A percentile compares a stretch with the other conserved stretches of the same genome.
phyloP scores from a whole-genome alignment of 2,797 vertebrate genomes.

The Borostomias antarcticus region DNA sequence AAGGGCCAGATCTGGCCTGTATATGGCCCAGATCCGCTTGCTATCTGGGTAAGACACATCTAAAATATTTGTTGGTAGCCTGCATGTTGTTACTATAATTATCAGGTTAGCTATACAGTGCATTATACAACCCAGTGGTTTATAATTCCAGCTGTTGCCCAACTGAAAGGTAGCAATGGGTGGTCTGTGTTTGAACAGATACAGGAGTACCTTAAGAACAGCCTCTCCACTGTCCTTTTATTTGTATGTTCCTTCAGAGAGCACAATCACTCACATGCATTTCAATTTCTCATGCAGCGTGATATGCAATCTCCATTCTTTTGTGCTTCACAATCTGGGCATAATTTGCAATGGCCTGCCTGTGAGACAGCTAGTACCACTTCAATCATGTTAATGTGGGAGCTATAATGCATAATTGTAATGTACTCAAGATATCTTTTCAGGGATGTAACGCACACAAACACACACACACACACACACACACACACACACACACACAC shows the following conservation, averaged over 20 bases:
- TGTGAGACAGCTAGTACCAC: conserved; percentile 30
- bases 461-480: neutral
- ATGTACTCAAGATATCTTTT: conserved; percentile 19
- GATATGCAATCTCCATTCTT: conserved; percentile 23
- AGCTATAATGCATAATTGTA: conserved; percentile 22
- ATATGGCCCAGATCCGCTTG: too few species aligned
- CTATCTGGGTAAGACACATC: too few species aligned
- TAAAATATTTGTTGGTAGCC: too few species aligned
- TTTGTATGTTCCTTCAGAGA: neutral
- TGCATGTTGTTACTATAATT: too few species aligned
- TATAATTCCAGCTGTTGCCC: neutral
- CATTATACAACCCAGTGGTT: neutral
- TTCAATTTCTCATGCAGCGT: conserved; percentile 32
- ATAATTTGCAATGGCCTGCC: conserved; percentile 8
- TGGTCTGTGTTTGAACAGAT: neutral
- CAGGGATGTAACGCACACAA: neutral
- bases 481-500: neutral
- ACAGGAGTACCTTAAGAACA: neutral
- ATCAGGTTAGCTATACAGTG: too few species aligned
- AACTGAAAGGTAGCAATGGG: neutral
- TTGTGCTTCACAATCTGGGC: conserved; percentile 16
- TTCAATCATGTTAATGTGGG: conserved; percentile 31
- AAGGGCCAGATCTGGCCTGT: too few species aligned
- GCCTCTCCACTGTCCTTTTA: neutral
- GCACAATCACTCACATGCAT: conserved; percentile 26